Evolutionary conservation across 2,113 vertebrate species (phyloP), one percentile per base, ranked within the genome.

Genomic region (Myxocyprinus asiaticus): DNA sequence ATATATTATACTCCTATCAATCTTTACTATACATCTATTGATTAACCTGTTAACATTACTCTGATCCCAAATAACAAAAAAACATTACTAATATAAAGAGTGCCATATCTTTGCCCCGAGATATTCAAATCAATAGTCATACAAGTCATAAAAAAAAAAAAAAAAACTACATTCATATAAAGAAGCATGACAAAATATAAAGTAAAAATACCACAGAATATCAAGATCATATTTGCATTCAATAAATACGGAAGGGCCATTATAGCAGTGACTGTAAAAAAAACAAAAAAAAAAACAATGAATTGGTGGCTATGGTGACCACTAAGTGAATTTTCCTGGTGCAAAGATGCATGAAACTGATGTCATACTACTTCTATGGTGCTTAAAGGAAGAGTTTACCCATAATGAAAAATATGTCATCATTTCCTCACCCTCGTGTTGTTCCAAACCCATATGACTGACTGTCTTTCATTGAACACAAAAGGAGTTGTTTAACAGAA

Each of bases 181-280:
- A 17, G 15, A 15, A 58, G 53, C 42, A 71, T n/a, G 6, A 56
- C 14, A 45, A 69, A 47, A 33, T 33, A 33, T 33, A 33, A 33
- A 33, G 22, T 33, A 33, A 1, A 33, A 33, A 68, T 22, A 51
- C 66, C 72, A 83, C 78, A 77, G 78, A 65, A 69, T 68, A 65
- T 77, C 73, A 43, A 65, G 68, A 55, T 63, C 56, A 56, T 63
- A 73, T 77, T 65, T 77, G 48, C 44, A 56, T 76, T 74, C 68
- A 80, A 78, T 78, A 83, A 77, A 83, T 77, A 78, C 43, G 44
- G 15, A 44, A 59, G 9, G 45, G 53, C 12, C 4, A 6, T 55
- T 44, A 43, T 5, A 47, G 45, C 8, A 5, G 4, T 10, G 3
- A 10, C 45, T 4, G 15, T 59, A 9, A 10, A 58, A 43, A 55